These are phyloP conservation scores for Drosophila koepferae DNA, from an alignment of 2,888 invertebrate genomes.

Conservation along the genomic window DNA sequence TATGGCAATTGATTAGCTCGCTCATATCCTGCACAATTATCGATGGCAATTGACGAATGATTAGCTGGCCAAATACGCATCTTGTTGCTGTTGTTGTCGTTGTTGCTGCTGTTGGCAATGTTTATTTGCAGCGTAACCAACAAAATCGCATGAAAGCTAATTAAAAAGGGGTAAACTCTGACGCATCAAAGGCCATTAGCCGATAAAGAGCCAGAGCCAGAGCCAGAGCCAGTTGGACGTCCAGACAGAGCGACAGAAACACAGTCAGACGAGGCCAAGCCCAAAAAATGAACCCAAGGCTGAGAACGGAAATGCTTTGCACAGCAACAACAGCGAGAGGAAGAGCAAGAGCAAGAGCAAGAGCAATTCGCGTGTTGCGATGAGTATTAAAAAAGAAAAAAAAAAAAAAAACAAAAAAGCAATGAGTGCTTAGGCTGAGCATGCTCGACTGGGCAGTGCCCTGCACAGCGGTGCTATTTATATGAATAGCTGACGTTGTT, in stretches of 20 bases:
- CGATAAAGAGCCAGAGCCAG: constrained; percentile 52
- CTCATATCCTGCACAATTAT: constrained; percentile 46
- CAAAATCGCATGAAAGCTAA: constrained; percentile 40
- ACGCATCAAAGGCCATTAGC: constrained; percentile 77
- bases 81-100: neutral
- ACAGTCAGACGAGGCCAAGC: constrained; percentile 45
- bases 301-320: constrained; percentile 73
- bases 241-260: constrained; percentile 10
- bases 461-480: neutral
- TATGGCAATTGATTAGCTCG: constrained; percentile 47
- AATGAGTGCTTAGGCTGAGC: neutral
- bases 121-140: constrained; percentile 19
- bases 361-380: constrained; percentile 32
- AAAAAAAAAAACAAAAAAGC: too few relatives aligned
- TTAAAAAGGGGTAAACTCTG: constrained; percentile 65
- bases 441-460: neutral
- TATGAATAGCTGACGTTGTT: neutral
- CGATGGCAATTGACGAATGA: constrained; percentile 25
- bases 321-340: constrained; percentile 32
- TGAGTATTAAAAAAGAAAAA: constrained; percentile 30
- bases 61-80: constrained; percentile 24
- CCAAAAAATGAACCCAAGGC: constrained; percentile 51
- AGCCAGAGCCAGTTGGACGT: constrained; percentile 9
- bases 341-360: constrained; percentile 25
- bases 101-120: constrained; percentile 11